These are phyloP conservation scores for Tetranychus urticae DNA, from an alignment of 1,140 invertebrate species.

Conservation along the genomic window DNA sequence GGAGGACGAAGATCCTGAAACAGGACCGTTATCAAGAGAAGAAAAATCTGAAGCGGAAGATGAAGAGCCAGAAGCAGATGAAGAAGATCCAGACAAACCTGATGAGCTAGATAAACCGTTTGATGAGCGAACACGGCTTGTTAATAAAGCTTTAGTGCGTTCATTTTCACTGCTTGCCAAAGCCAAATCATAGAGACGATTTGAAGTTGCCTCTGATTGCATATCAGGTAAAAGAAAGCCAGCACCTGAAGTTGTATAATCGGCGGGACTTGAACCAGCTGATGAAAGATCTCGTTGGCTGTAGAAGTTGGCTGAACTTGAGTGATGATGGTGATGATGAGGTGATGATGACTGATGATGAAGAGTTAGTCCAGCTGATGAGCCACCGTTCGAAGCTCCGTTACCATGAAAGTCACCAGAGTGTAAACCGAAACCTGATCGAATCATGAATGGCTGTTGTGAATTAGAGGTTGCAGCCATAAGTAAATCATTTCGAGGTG, in stretches of 20 bases:
- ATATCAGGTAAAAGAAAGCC: background rate
- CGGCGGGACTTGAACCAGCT: background rate
- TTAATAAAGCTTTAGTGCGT: background rate
- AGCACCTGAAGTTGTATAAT: background rate
- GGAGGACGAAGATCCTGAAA: background rate
- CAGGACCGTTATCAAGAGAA: background rate
- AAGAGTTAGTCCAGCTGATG: no score
- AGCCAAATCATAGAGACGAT: background rate
- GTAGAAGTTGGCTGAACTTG: no score
- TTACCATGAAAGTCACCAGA: no score
- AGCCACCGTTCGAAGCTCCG: no score
- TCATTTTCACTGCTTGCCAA: background rate
- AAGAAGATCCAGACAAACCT: no score
- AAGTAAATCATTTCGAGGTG: no score
- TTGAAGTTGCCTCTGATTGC: background rate
- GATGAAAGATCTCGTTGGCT: no score
- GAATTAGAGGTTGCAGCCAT: no score
- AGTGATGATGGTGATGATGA: no score
- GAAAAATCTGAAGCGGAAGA: background rate
- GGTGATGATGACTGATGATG: no score
- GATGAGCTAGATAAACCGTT: background rate
- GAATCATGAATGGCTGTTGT: no score
- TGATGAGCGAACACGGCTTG: background rate
- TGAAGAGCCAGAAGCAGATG: background rate
- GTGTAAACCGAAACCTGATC: no score